Percentiles rank a stretch among this genome's conserved stretches.
Conservation (phyloP, 2,113 vertebrate genomes). For the Gavialis gangeticus region DNA sequence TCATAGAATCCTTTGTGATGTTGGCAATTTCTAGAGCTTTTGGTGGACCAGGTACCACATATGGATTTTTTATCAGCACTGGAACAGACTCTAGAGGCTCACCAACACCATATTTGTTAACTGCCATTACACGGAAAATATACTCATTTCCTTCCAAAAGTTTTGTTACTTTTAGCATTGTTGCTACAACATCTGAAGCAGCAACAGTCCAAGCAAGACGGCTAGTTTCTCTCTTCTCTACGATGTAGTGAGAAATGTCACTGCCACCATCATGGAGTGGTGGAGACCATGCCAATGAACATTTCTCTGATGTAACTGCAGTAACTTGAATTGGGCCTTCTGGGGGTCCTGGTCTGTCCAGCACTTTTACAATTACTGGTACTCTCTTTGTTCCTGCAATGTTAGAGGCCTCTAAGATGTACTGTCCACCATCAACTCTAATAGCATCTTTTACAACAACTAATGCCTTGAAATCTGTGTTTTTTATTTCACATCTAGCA, state of each 20-base stretch:
- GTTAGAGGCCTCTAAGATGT: constrained; percentile 91
- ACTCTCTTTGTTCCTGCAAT: constrained; percentile 91
- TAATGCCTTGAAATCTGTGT: constrained; percentile 90
- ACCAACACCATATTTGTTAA: constrained; percentile 95
- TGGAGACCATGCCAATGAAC: constrained; percentile 89
- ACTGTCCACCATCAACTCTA: constrained; percentile 91
- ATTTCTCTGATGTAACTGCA: constrained; percentile 92
- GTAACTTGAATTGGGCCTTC: constrained; percentile 91
- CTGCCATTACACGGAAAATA: constrained; percentile 95
- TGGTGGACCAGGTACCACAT: constrained; percentile 91
- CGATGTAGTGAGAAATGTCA: constrained; percentile 92
- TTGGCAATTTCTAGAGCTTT: constrained; percentile 92
- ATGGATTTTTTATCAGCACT: constrained; percentile 96
- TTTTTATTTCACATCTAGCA: constrained; percentile 91
- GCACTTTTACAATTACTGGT: constrained; percentile 91
- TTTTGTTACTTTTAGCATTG: constrained; percentile 95
- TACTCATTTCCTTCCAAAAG: constrained; percentile 98
- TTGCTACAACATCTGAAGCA: constrained; percentile 89
- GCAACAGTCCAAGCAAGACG: constrained; percentile 97
- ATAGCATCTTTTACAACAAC: constrained; percentile 92
- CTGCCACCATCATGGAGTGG: constrained; percentile 95
- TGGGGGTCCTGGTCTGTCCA: constrained; percentile 92
- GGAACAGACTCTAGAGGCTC: constrained; percentile 94
- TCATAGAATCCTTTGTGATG: constrained; percentile 97
- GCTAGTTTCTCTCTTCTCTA: constrained; percentile 98